Evolutionary conservation across 2,888 invertebrate genomes (phyloP).

Genomic region (Ophonus ardosiacus): DNA sequence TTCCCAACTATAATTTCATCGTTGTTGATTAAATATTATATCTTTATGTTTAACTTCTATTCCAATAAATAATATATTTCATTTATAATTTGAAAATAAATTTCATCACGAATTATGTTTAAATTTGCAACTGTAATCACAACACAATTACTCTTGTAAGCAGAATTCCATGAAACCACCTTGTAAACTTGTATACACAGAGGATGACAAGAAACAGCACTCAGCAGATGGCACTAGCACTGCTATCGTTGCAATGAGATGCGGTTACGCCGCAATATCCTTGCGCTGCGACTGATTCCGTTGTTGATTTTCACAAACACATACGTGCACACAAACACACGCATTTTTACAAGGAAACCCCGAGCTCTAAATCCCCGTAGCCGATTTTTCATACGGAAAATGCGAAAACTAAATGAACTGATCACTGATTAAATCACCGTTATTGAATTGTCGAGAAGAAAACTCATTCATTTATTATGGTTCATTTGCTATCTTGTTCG

Average conservation of each 20-base stretch:
- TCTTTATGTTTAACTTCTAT: too few species aligned
- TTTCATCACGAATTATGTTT: conserved; percentile 1
- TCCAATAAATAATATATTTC: background rate
- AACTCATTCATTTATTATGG: conserved; percentile 44
- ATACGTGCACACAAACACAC: background rate
- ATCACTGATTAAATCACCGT: conserved; percentile 37
- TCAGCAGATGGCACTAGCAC: conserved; percentile 35
- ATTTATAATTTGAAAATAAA: background rate
- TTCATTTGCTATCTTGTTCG: conserved; percentile 37
- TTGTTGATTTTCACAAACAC: conserved; percentile 13
- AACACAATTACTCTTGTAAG: conserved; percentile 39
- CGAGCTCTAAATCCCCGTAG: background rate
- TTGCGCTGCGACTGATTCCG: conserved; percentile 12
- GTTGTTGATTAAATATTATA: too few species aligned
- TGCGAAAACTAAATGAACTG: conserved; percentile 49
- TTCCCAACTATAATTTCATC: too few species aligned
- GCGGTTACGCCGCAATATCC: conserved; percentile 28
- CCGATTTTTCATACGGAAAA: conserved; percentile 10
- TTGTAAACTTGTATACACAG: conserved; percentile 40
- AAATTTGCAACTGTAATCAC: conserved; percentile 29
- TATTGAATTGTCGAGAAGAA: conserved; percentile 39
- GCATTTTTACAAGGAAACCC: background rate
- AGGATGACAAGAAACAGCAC: conserved; percentile 43
- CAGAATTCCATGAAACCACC: conserved; percentile 46
- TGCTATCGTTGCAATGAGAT: background rate